phyloP scores from a whole-genome alignment of 2,888 invertebrate species.

The Lacanobia wlatinum region DNA sequence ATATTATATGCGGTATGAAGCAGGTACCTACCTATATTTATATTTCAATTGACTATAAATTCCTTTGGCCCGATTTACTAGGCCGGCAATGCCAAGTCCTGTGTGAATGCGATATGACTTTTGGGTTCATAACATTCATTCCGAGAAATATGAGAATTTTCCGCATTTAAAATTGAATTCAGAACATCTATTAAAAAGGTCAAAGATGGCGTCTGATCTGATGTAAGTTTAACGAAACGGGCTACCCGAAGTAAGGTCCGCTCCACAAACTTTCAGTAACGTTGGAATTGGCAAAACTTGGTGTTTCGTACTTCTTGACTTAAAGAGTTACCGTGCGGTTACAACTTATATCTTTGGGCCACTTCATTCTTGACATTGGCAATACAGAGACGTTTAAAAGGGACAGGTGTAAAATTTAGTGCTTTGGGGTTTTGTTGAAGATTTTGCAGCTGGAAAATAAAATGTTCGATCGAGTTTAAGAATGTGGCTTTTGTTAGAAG shows the following conservation, averaged over 20 bases:
- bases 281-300: conserved; percentile 14
- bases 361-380: conserved; percentile 12
- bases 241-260: conserved; percentile 12
- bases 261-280: conserved; percentile 34
- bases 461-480: too few relatives aligned
- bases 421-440: too few relatives aligned
- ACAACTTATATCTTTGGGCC: conserved; percentile 9
- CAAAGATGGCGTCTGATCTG: conserved; percentile 48
- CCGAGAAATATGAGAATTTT: conserved; percentile 44
- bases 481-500: conserved; percentile 60
- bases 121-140: conserved; percentile 30
- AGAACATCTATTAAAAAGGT: conserved; percentile 37
- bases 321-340: conserved; percentile 35
- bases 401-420: conserved; percentile 17
- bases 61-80: conserved; percentile 39
- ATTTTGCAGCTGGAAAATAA: too few relatives aligned
- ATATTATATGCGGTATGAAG: too few relatives aligned
- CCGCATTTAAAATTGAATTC: conserved; percentile 58
- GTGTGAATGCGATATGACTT: conserved; percentile 31
- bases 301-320: conserved; percentile 23
- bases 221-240: conserved; percentile 29
- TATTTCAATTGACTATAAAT: conserved; percentile 48
- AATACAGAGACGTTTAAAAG: conserved; percentile 37
- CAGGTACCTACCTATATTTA: too few relatives aligned
- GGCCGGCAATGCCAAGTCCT: not conserved